Conservation (phyloP, 2,797 vertebrate genomes). For the Perdix hodgsoniae region DNA sequence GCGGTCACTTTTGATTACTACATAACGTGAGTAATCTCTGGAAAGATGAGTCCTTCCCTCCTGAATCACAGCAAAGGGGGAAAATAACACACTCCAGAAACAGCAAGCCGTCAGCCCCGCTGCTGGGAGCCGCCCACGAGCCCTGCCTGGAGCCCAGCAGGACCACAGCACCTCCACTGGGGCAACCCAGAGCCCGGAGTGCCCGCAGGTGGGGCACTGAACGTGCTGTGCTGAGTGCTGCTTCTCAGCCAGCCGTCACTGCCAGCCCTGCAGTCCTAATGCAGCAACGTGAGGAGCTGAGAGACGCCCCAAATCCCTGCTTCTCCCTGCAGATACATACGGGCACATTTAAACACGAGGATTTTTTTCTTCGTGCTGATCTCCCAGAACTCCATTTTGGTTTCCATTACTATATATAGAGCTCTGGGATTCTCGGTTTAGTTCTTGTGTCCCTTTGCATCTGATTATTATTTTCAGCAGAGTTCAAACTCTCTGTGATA, state of each 20-base stretch:
- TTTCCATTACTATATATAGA: constrained; percentile 43
- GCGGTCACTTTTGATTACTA: constrained; percentile 68
- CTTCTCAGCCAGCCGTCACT: not conserved
- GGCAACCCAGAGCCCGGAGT: not conserved
- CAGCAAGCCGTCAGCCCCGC: constrained; percentile 5
- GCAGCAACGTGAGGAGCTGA: not conserved
- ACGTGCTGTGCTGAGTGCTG: no score
- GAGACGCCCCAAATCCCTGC: not conserved
- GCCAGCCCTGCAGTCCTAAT: not conserved
- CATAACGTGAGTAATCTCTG: constrained; percentile 72
- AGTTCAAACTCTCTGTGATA: constrained; percentile 40
- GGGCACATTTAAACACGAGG: not conserved
- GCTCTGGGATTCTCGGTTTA: constrained; percentile 23
- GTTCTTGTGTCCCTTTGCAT: constrained; percentile 57
- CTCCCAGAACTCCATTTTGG: constrained; percentile 48
- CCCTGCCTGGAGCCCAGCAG: not conserved
- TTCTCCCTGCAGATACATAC: not conserved
- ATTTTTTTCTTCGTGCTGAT: not conserved
- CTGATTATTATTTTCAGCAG: constrained; percentile 58
- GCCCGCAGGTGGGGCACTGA: rapidly evolving
- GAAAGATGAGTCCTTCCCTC: constrained; percentile 47
- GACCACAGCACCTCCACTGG: not conserved
- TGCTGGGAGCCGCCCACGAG: not conserved
- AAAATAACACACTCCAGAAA: constrained; percentile 62
- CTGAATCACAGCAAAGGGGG: constrained; percentile 60